phyloP scores from a whole-genome alignment of 1,140 invertebrate species.

The Ladona fulva region DNA sequence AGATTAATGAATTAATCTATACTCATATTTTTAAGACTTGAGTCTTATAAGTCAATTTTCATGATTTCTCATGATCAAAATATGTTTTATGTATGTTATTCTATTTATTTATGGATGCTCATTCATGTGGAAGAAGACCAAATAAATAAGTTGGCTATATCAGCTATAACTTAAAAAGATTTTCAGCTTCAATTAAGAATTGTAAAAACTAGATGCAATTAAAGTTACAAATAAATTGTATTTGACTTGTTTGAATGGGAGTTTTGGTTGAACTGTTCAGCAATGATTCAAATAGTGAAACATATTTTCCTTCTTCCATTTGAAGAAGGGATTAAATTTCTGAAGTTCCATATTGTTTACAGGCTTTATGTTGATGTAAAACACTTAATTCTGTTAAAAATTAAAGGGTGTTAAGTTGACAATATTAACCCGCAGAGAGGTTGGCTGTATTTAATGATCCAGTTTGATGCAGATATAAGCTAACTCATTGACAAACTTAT shows the following conservation, averaged over 20 bases:
- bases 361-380: no score
- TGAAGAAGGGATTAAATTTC: no score
- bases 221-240: background rate
- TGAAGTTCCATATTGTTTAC: no score
- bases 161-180: background rate
- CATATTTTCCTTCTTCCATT: background rate
- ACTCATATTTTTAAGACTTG: background rate
- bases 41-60: background rate
- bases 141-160: background rate
- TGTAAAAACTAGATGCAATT: background rate
- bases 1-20: no score
- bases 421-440: no score
- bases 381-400: no score
- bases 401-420: no score
- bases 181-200: background rate
- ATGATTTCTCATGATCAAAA: background rate
- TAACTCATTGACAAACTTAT: no score
- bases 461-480: no score
- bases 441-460: no score
- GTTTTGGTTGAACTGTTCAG: background rate
- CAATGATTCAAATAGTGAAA: background rate
- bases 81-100: no score
- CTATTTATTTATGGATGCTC: background rate
- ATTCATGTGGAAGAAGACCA: background rate
- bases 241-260: background rate